These are phyloP conservation scores for Anthophora plumipes DNA, from an alignment of 2,888 invertebrate species.

Conservation along the genomic window DNA sequence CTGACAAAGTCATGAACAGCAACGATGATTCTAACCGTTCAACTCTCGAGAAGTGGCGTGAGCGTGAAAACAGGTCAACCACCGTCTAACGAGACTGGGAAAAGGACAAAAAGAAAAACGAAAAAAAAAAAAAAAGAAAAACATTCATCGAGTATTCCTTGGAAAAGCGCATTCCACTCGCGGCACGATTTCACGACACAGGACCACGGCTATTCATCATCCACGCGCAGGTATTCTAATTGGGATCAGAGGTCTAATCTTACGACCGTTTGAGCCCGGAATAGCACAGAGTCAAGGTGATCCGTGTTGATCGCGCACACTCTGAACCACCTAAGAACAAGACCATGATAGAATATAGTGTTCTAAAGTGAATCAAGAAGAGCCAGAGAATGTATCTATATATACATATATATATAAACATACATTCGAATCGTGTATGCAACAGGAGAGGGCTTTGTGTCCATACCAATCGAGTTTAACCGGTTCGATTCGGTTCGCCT, in stretches of 20 bases:
- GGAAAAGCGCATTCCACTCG: not conserved
- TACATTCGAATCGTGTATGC: constrained; percentile 14
- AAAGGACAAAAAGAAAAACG: no score
- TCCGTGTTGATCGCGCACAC: not conserved
- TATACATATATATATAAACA: no score
- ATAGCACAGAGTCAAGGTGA: constrained; percentile 30
- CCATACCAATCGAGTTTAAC: constrained; percentile 38
- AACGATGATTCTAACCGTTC: no score
- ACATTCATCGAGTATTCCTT: not conserved
- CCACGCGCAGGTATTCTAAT: constrained; percentile 6
- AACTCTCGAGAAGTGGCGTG: no score
- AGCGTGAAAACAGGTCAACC: no score
- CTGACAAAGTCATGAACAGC: no score
- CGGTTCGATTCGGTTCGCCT: constrained; percentile 50
- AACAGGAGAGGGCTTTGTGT: constrained; percentile 21
- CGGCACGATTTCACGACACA: not conserved
- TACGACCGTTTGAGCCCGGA: constrained; percentile 5
- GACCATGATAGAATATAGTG: constrained; percentile 1
- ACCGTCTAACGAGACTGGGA: not conserved
- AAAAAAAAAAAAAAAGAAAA: no score
- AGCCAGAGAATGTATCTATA: not conserved
- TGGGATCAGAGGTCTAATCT: constrained; percentile 25
- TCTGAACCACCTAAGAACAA: constrained; percentile 5
- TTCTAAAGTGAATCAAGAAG: constrained; percentile 6
- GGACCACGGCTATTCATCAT: constrained; percentile 15